Conservation (phyloP, 2,888 invertebrate genomes). For the Amaurobius ferox region DNA sequence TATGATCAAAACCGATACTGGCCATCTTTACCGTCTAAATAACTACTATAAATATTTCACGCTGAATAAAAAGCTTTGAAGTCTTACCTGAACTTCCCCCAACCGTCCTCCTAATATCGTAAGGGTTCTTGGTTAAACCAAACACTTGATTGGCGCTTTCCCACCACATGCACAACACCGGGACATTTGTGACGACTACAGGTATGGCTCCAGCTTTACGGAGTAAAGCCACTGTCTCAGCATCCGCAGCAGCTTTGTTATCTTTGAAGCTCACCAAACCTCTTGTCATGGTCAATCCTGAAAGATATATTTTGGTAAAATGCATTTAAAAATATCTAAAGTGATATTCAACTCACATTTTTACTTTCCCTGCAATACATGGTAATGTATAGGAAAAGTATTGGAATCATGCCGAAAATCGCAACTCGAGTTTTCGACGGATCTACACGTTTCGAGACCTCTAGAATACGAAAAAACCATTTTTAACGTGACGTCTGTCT, state of each 20-base stretch:
- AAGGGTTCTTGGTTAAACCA: slow-evolving; percentile 89
- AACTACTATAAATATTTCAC: background rate
- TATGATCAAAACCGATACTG: too few relatives aligned
- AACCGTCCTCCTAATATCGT: slow-evolving; percentile 84
- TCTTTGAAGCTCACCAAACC: slow-evolving; percentile 77
- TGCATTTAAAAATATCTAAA: too few relatives aligned
- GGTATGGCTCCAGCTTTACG: slow-evolving; percentile 87
- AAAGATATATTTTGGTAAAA: background rate
- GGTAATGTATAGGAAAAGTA: too few relatives aligned
- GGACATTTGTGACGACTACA: slow-evolving; percentile 80
- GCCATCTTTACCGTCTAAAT: too few relatives aligned
- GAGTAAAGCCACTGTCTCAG: slow-evolving; percentile 82
- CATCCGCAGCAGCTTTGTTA: slow-evolving; percentile 83
- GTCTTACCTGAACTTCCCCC: slow-evolving; percentile 93
- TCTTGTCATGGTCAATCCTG: background rate
- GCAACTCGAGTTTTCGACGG: too few relatives aligned
- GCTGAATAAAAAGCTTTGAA: background rate
- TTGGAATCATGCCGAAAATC: too few relatives aligned
- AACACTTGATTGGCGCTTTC: slow-evolving; percentile 88
- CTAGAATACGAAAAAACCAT: too few relatives aligned
- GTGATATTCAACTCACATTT: too few relatives aligned
- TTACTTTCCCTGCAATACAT: too few relatives aligned
- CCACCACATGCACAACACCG: slow-evolving; percentile 83
- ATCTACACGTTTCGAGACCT: too few relatives aligned
- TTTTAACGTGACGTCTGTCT: too few relatives aligned